Evolutionary conservation across 1,140 invertebrate genomes (phyloP).

Genomic region (Harlomillsia oculata): DNA sequence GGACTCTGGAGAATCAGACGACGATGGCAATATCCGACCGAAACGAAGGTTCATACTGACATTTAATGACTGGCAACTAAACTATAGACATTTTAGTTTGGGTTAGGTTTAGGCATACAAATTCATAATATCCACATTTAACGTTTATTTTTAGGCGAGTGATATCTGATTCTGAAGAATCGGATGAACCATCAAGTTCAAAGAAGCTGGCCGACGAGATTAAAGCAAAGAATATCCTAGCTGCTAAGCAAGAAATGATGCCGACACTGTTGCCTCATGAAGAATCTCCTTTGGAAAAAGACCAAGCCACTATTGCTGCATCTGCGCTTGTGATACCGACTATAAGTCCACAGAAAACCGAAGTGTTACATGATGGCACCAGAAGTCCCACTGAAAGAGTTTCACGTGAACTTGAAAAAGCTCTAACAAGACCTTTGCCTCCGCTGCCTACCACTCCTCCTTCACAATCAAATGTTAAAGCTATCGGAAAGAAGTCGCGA

Average conservation of each 20-base stretch:
- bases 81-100: conserved; percentile 15
- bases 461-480: conserved; percentile 2
- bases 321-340: conserved; percentile 3
- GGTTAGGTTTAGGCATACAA: too few species aligned
- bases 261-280: not conserved
- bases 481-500: not conserved
- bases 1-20: conserved; percentile 44
- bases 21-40: conserved; percentile 36
- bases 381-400: not conserved
- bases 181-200: conserved; percentile 44
- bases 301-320: not conserved
- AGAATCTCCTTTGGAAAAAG: conserved; percentile 1
- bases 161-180: conserved; percentile 36
- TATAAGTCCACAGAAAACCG: not conserved
- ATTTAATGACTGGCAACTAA: too few species aligned
- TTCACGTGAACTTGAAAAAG: not conserved
- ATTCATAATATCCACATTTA: not conserved
- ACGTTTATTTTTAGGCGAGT: conserved; percentile 12
- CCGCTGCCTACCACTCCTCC: conserved; percentile 3
- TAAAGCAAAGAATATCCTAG: conserved; percentile 31
- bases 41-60: conserved; percentile 56
- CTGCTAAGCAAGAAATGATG: conserved; percentile 27
- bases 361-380: not conserved
- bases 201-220: conserved; percentile 45
- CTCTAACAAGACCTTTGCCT: not conserved